phyloP scores from a whole-genome alignment of 2,113 vertebrate genomes.

The Abramis brama region DNA sequence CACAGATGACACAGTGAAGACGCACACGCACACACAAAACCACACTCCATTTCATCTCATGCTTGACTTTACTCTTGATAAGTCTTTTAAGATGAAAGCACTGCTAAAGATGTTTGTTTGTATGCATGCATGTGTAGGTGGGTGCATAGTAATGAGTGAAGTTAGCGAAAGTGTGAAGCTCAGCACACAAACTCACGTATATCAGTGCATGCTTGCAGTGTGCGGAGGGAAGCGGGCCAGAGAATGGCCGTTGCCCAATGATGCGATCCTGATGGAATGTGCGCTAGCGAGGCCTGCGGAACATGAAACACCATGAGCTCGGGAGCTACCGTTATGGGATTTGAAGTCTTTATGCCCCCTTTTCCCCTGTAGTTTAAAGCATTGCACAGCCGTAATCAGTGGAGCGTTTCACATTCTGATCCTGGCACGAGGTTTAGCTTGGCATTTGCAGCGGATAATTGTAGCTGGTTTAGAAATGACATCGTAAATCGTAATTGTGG shows the following conservation, averaged over 20 bases:
- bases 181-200: conserved; percentile 15
- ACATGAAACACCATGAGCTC: conserved; percentile 25
- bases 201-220: neutral
- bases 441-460: conserved; percentile 38
- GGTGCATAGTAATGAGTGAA: conserved; percentile 1
- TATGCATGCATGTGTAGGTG: conserved; percentile 5
- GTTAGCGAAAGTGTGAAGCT: conserved; percentile 15
- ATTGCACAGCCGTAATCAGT: neutral
- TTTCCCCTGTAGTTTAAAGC: neutral
- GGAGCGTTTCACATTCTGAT: conserved; percentile 1
- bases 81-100: conserved; percentile 14
- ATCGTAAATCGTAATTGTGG: conserved; percentile 11
- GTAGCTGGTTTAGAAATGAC: conserved; percentile 10
- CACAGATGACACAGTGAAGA: conserved; percentile 53
- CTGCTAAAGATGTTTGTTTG: conserved; percentile 24
- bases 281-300: conserved; percentile 2
- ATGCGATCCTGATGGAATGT: conserved; percentile 52
- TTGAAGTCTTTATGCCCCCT: conserved; percentile 39
- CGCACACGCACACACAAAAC: conserved; percentile 50
- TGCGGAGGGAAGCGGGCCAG: conserved; percentile 20
- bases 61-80: conserved; percentile 11
- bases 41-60: neutral
- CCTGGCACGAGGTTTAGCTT: neutral
- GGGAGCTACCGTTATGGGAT: conserved; percentile 36
- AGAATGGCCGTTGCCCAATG: conserved; percentile 36